phyloP scores from a whole-genome alignment of 2,113 vertebrate genomes.

The Poeciliopsis turrubarensis region DNA sequence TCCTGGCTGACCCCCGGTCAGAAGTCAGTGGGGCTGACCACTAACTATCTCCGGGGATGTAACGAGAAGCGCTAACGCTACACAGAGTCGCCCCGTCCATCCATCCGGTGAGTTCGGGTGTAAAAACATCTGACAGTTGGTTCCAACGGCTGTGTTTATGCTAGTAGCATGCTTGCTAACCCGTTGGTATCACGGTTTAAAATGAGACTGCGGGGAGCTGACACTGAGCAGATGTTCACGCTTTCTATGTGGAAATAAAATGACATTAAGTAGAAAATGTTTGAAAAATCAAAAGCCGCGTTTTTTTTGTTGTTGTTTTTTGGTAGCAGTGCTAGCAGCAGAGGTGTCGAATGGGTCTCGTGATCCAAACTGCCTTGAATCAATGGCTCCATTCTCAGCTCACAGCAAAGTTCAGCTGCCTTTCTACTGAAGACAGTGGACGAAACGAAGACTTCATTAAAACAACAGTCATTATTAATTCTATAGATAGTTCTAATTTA shows the following conservation, averaged over 20 bases:
- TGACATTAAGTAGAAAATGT: neutral
- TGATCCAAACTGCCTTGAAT: conserved; percentile 13
- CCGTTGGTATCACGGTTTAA: neutral
- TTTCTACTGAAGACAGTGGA: too few relatives aligned
- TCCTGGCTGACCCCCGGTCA: neutral
- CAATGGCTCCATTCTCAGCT: neutral
- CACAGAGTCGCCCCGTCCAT: neutral
- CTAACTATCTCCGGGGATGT: conserved; percentile 7
- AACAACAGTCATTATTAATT: too few relatives aligned
- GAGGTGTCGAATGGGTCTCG: conserved; percentile 52
- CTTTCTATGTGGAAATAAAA: neutral
- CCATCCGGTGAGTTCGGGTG: conserved; percentile 28
- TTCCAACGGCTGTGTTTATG: neutral
- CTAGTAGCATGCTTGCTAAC: conserved; percentile 48
- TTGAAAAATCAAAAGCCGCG: neutral
- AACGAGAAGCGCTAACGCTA: neutral
- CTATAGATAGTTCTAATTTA: too few relatives aligned
- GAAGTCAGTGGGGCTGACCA: neutral
- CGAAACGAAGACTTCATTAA: too few relatives aligned
- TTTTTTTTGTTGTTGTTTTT: neutral
- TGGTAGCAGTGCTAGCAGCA: conserved; percentile 9
- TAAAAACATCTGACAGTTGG: neutral
- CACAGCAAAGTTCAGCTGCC: too few relatives aligned
- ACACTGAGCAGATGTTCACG: neutral
- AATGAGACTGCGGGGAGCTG: neutral